Evolutionary conservation across 2,888 invertebrate species (phyloP).

Genomic region (Trachelus iudaicus): DNA sequence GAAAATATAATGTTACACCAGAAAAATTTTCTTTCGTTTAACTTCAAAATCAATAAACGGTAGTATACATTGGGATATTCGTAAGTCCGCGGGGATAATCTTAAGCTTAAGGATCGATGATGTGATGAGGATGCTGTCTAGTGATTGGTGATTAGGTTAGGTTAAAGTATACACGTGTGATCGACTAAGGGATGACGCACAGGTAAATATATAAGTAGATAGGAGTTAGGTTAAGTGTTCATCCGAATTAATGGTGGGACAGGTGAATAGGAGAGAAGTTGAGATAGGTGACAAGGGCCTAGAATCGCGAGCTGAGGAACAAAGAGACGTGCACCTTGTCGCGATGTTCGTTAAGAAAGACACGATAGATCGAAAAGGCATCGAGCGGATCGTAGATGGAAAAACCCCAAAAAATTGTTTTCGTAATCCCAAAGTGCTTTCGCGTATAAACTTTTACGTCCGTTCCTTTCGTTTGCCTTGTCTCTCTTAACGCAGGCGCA

Average conservation of each 20-base stretch:
- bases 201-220: constrained; percentile 18
- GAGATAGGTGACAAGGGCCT: too few relatives aligned
- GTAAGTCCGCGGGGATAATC: constrained; percentile 24
- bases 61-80: constrained; percentile 21
- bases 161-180: constrained; percentile 8
- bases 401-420: too few relatives aligned
- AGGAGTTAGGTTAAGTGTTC: not conserved
- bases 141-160: constrained; percentile 9
- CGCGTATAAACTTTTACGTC: not conserved
- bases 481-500: not conserved
- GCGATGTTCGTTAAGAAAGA: too few relatives aligned
- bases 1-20: constrained; percentile 30
- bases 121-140: constrained; percentile 20
- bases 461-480: not conserved
- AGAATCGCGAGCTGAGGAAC: too few relatives aligned
- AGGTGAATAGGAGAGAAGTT: not conserved
- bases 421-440: not conserved
- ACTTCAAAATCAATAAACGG: constrained; percentile 25
- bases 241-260: not conserved
- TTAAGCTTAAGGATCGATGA: constrained; percentile 39
- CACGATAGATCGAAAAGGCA: too few relatives aligned
- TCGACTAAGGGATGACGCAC: constrained; percentile 25
- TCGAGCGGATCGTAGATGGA: too few relatives aligned
- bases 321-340: too few relatives aligned
- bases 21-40: constrained; percentile 23